Conservation (phyloP, 2,797 vertebrate genomes). For the Babyrousa celebensis region DNA sequence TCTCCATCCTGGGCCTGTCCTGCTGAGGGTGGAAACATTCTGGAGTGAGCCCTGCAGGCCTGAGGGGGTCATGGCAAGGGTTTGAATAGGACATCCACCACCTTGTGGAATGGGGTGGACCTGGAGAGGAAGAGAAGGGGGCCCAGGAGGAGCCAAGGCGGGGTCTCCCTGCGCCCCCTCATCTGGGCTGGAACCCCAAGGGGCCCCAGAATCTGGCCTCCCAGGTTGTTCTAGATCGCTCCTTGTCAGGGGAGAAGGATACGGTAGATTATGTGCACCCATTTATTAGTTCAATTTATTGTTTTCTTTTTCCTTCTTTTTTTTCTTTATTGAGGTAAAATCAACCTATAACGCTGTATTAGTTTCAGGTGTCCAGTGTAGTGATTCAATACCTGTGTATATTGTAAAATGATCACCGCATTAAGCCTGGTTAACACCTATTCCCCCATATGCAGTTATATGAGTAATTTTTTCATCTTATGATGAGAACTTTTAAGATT, state of each 20-base stretch:
- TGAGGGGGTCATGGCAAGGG: not conserved
- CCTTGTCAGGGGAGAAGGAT: not conserved
- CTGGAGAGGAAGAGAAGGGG: not conserved
- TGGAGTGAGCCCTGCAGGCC: not conserved
- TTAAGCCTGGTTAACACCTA: too few species aligned
- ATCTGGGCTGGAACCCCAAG: not conserved
- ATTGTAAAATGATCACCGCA: too few species aligned
- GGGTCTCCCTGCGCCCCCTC: not conserved
- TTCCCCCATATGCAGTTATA: too few species aligned
- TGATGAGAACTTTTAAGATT: too few species aligned
- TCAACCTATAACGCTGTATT: too few species aligned
- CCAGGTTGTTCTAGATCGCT: not conserved
- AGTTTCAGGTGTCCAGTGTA: too few species aligned
- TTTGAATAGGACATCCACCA: not conserved
- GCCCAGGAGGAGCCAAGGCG: accelerated
- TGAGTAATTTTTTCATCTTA: too few species aligned
- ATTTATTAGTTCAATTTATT: too few species aligned
- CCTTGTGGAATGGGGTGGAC: not conserved
- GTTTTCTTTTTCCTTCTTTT: too few species aligned
- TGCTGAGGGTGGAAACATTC: not conserved
- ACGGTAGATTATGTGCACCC: too few species aligned
- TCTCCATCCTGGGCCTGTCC: not conserved
- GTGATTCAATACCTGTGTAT: too few species aligned
- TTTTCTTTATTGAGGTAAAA: too few species aligned
- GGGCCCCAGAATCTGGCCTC: not conserved